phyloP scores from a whole-genome alignment of 2,113 vertebrate genomes.

The Forbesichthys agassizii region DNA sequence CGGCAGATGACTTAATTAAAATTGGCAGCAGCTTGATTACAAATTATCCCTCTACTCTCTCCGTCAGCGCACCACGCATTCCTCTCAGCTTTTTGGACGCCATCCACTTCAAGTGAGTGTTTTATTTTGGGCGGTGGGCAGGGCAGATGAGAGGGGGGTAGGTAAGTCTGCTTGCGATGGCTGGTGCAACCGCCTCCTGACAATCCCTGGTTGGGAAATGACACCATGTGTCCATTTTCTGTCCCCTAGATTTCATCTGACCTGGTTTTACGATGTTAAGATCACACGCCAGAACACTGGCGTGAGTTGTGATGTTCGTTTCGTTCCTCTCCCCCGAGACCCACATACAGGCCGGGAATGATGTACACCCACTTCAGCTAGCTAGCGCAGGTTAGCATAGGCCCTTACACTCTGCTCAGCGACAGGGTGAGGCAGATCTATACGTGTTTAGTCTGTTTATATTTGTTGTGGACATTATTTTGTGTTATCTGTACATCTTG shows the following conservation, averaged over 20 bases:
- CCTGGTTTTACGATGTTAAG: conserved; percentile 31
- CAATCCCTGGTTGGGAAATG: background rate
- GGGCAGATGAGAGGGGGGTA: background rate
- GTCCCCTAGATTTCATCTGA: conserved; percentile 16
- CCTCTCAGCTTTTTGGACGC: conserved; percentile 44
- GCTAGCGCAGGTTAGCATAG: background rate
- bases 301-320: conserved; percentile 28
- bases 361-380: conserved; percentile 2
- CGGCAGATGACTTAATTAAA: conserved; percentile 49
- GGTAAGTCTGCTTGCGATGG: background rate
- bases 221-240: background rate
- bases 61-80: conserved; percentile 43
- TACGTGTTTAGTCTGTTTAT: too few relatives aligned
- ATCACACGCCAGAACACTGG: conserved; percentile 26
- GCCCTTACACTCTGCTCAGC: background rate
- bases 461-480: too few relatives aligned
- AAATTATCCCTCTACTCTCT: conserved; percentile 53
- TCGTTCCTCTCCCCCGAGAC: conserved; percentile 9
- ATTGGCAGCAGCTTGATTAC: conserved; percentile 69
- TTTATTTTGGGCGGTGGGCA: conserved; percentile 14
- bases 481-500: too few relatives aligned
- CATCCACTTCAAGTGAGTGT: conserved; percentile 27
- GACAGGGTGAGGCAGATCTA: too few relatives aligned
- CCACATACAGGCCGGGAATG: background rate
- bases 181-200: background rate